phyloP scores from a whole-genome alignment of 2,113 vertebrate species.

The Bagarius yarrelli region DNA sequence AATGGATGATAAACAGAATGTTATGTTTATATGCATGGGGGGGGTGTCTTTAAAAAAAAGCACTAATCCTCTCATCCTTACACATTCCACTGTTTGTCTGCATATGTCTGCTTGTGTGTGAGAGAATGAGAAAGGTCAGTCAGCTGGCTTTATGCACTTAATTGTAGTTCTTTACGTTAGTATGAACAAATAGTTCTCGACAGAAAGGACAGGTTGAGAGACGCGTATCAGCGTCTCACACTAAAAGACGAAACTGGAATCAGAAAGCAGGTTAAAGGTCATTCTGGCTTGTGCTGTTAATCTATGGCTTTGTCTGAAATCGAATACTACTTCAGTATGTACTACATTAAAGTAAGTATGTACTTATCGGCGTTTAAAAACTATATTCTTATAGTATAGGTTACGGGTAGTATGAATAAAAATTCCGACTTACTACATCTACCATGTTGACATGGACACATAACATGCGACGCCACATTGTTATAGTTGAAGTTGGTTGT shows the following conservation, averaged over 20 bases:
- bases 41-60: no score
- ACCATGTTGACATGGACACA: no score
- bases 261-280: constrained; percentile 27
- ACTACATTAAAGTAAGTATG: no score
- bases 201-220: constrained; percentile 31
- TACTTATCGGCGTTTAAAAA: no score
- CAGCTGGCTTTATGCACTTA: constrained; percentile 21
- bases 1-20: constrained; percentile 48
- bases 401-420: no score
- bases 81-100: constrained; percentile 35
- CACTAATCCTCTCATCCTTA: constrained; percentile 5
- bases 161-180: constrained; percentile 54
- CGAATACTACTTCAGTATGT: no score
- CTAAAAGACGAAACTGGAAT: constrained; percentile 9
- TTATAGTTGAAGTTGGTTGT: no score
- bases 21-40: not conserved
- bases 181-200: constrained; percentile 57
- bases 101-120: not conserved
- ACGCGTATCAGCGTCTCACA: constrained; percentile 9
- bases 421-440: no score
- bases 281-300: constrained; percentile 34
- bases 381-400: no score
- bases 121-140: not conserved
- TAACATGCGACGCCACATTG: no score
- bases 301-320: not conserved